Conservation (phyloP, 2,888 invertebrate genomes). For the Drosophila aldrichi region DNA sequence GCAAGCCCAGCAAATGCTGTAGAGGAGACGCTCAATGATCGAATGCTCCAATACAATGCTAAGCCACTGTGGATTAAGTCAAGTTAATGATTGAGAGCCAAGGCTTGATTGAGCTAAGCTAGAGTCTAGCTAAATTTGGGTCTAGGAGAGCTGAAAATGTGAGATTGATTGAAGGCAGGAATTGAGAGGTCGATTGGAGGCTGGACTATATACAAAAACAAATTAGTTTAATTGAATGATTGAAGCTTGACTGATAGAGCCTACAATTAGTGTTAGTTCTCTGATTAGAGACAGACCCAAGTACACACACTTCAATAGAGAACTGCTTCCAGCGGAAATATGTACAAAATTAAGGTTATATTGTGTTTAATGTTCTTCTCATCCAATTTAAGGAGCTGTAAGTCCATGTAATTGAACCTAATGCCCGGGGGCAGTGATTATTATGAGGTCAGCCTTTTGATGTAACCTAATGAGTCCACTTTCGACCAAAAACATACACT, state of each 20-base stretch:
- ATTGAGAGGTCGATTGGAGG: too few relatives aligned
- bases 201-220: not conserved
- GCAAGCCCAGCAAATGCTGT: slow-evolving; percentile 2
- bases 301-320: not conserved
- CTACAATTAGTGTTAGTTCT: not conserved
- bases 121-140: not conserved
- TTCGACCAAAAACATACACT: slow-evolving; percentile 49
- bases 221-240: not conserved
- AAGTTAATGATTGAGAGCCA: slow-evolving; percentile 15
- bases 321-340: slow-evolving; percentile 5
- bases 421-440: slow-evolving; percentile 31
- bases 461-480: slow-evolving; percentile 54
- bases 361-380: slow-evolving; percentile 18
- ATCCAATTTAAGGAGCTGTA: slow-evolving; percentile 9
- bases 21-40: not conserved
- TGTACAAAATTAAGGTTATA: not conserved
- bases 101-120: slow-evolving; percentile 15
- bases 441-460: slow-evolving; percentile 50
- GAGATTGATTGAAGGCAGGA: too few relatives aligned
- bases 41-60: not conserved
- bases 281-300: not conserved
- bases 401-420: slow-evolving; percentile 41
- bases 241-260: not conserved
- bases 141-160: too few relatives aligned
- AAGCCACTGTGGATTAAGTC: not conserved